These are phyloP conservation scores for Prosopocoilus inquinatus DNA, from an alignment of 2,888 invertebrate genomes.

Conservation along the genomic window DNA sequence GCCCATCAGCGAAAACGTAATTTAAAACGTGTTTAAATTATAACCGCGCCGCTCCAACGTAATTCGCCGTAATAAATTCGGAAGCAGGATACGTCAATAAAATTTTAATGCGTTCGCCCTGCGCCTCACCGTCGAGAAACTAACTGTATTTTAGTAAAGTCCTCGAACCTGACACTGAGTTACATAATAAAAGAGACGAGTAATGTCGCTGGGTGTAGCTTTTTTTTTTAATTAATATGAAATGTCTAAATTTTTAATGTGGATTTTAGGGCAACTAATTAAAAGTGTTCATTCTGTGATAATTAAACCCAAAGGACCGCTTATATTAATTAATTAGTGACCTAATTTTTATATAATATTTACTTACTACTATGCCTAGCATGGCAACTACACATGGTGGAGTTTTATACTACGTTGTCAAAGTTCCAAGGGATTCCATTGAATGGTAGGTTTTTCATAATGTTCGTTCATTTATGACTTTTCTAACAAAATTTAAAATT, in stretches of 20 bases:
- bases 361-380: conserved; percentile 41
- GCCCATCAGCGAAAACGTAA: too few species aligned
- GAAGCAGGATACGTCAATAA: conserved; percentile 20
- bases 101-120: neutral
- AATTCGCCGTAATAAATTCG: conserved; percentile 5
- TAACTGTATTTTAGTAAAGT: too few species aligned
- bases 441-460: conserved; percentile 25
- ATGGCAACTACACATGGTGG: conserved; percentile 64
- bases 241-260: too few species aligned
- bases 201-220: too few species aligned
- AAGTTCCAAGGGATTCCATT: conserved; percentile 57
- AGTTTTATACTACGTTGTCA: conserved; percentile 67
- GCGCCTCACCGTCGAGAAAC: too few species aligned
- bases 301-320: conserved; percentile 1
- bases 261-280: conserved; percentile 5
- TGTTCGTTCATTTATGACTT: too few species aligned
- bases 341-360: conserved; percentile 5
- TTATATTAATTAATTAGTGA: conserved; percentile 6
- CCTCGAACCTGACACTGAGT: too few species aligned
- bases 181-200: too few species aligned
- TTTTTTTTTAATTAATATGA: too few species aligned
- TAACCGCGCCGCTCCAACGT: neutral
- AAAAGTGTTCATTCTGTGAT: conserved; percentile 16
- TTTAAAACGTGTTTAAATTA: neutral
- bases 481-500: too few species aligned